Conservation (phyloP, 92 coral and sea anemone genomes). For the Phymanthus crucifer region DNA sequence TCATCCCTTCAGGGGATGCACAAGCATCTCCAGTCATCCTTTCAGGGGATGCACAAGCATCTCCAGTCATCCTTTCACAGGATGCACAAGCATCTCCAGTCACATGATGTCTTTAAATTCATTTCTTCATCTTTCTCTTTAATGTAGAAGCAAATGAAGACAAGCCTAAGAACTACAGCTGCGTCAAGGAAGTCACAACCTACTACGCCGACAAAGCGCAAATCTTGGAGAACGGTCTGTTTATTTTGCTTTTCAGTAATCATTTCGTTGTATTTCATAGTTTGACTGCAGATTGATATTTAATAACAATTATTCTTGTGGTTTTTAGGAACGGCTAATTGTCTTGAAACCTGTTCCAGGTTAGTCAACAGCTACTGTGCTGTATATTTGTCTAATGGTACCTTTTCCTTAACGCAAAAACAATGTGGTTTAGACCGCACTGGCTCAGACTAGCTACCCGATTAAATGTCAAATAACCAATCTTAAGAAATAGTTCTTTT, state of each 20-base stretch:
- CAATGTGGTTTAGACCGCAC: too few relatives aligned
- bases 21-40: too few relatives aligned
- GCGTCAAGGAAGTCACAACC: conserved; percentile 79
- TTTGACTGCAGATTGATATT: neutral
- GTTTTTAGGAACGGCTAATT: neutral
- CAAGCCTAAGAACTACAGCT: conserved; percentile 71
- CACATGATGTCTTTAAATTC: neutral
- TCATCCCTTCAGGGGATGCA: too few relatives aligned
- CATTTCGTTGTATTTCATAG: neutral
- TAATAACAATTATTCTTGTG: neutral
- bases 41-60: too few relatives aligned
- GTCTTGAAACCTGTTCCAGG: neutral
- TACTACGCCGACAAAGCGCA: conserved; percentile 63
- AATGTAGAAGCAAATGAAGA: conserved; percentile 65
- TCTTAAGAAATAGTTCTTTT: too few relatives aligned
- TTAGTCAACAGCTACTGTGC: neutral
- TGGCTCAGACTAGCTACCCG: too few relatives aligned
- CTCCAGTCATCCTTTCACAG: too few relatives aligned
- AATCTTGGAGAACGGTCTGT: conserved; percentile 48
- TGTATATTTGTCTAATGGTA: too few relatives aligned
- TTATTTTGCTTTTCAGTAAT: too few relatives aligned
- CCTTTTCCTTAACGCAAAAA: too few relatives aligned
- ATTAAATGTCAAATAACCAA: too few relatives aligned
- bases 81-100: too few relatives aligned
- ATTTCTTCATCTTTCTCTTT: neutral